Evolutionary conservation across 2,888 invertebrate genomes (phyloP), one percentile per base, ranked within the genome.

Genomic region (Leptarthrus brevirostris): DNA sequence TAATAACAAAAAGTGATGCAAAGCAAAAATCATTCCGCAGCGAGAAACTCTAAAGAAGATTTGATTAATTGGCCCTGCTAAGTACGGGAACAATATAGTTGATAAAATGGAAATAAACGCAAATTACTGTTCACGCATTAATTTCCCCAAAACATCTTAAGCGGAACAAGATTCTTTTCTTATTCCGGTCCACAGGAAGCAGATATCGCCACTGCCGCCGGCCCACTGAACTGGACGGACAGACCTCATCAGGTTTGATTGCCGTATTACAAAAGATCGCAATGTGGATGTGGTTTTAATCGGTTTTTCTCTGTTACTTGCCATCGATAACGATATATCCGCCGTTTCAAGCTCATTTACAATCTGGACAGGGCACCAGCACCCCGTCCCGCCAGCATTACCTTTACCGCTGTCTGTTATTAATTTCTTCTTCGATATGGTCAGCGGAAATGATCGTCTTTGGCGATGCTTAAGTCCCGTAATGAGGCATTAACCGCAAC

Each of bases 401-500:
- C 22, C 44, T n/a, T n/a, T n/a, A n/a, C n/a, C n/a, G n/a, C n/a
- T 49, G 61, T 16, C 34, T 26, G 26, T 14, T 26, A 34, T 49
- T 40, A 18, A 24, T 66, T 47, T 22, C 54, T 26, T 49, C 30
- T 56, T 69, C 10, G 44, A 22, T 47, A 61, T 40, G 36, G 52
- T 24, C 34, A 73, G 34, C 75, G 75, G 75, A 75, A 75, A 75
- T 49, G 58, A 73, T 70, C 61, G 64, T 24, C 69, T 61, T 70
- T 61, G 36, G 44, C n/a, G n/a, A n/a, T n/a, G n/a, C n/a, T n/a
- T n/a, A 49, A 75, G 69, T 75, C 72, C 75, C 73, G 75, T 75
- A 75, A 73, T 75, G 70, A 71, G 75, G 70, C 71, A 73, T 71
- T 71, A 75, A 75, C 73, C 75, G 73, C 26, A 40, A 40, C 18